Evolutionary conservation across 2,113 vertebrate genomes (phyloP).

Genomic region (Henicopernis longicauda): DNA sequence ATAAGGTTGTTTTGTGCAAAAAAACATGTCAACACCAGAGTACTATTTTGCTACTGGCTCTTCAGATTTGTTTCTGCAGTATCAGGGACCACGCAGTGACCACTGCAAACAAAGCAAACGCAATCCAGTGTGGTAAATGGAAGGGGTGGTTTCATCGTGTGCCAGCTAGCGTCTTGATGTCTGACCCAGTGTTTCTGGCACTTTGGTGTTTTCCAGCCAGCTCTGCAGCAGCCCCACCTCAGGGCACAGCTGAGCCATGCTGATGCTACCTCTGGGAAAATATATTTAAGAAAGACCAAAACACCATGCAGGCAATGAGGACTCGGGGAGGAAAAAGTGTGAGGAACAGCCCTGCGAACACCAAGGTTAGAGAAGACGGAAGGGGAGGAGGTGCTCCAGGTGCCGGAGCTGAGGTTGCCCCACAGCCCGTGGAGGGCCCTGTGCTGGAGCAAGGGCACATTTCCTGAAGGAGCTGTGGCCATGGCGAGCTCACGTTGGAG

Average conservation of each 20-base stretch:
- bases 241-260: not conserved
- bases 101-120: not conserved
- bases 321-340: fast-evolving
- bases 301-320: not conserved
- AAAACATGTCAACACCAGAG: not conserved
- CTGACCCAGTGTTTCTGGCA: not conserved
- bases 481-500: not conserved
- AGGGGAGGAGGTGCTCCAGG: not conserved
- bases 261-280: not conserved
- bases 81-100: not conserved
- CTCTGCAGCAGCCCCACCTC: not conserved
- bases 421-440: not conserved
- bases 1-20: not conserved
- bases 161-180: not conserved
- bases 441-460: not conserved
- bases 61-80: not conserved
- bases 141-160: not conserved
- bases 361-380: not conserved
- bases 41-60: not conserved
- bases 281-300: not conserved
- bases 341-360: not conserved
- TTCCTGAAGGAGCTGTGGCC: not conserved
- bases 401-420: not conserved
- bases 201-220: not conserved
- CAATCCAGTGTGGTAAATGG: not conserved